phyloP scores from a whole-genome alignment of 1,140 invertebrate genomes.

The Gryon sp. region DNA sequence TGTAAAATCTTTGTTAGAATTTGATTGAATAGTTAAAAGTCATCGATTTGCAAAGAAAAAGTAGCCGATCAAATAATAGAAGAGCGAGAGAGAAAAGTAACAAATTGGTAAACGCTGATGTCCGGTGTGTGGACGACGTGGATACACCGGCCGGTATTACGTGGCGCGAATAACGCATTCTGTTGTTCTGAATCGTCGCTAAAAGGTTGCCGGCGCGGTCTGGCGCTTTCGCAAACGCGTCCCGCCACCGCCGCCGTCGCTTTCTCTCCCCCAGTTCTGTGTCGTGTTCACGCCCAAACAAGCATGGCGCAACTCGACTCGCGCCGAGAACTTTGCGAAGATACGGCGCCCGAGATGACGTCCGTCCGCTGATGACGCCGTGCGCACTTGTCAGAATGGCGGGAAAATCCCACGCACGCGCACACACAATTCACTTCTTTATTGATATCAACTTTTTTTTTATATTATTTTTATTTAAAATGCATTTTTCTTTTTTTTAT shows the following conservation, averaged over 20 bases:
- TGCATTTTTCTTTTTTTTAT: not conserved
- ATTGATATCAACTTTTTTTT: not conserved
- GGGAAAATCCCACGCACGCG: not conserved
- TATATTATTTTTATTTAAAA: not conserved
- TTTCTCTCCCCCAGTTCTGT: constrained; percentile 44
- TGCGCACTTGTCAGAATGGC: constrained; percentile 8
- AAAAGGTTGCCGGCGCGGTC: constrained; percentile 51
- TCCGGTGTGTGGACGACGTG: constrained; percentile 9
- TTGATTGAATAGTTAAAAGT: no score
- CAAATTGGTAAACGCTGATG: not conserved
- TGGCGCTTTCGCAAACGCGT: constrained; percentile 44
- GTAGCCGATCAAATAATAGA: no score
- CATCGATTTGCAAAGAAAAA: no score
- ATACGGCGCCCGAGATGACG: constrained; percentile 45
- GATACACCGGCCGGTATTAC: constrained; percentile 51
- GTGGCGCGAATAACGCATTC: constrained; percentile 49
- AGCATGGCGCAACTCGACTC: constrained; percentile 50
- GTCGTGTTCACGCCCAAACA: constrained; percentile 59
- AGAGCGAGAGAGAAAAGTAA: no score
- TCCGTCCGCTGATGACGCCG: constrained; percentile 26
- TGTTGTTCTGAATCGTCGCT: constrained; percentile 52
- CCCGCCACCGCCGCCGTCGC: constrained; percentile 6
- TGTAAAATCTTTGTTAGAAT: no score
- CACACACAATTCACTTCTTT: no score
- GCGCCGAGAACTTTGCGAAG: constrained; percentile 44